A percentile compares a stretch with the other conserved stretches of the same genome.
phyloP scores from a whole-genome alignment of 2,888 invertebrate genomes.

The Schizaphis graminum region DNA sequence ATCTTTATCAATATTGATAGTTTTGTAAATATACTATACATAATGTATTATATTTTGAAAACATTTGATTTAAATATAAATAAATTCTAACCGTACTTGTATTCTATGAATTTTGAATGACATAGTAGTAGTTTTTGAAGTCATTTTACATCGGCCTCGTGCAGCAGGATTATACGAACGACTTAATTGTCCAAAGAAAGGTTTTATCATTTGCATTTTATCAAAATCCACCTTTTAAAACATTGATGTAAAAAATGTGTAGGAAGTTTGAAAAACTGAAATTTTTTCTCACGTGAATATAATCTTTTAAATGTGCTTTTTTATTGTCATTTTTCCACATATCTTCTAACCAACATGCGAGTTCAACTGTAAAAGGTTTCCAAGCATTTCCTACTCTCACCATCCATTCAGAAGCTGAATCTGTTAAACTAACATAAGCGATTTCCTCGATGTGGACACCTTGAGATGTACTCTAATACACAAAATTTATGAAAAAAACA shows the following conservation, averaged over 20 bases:
- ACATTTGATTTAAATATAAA: slow-evolving; percentile 16
- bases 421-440: slow-evolving; percentile 78
- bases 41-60: not conserved
- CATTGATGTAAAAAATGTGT: not conserved
- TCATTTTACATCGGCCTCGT: slow-evolving; percentile 81
- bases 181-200: slow-evolving; percentile 84
- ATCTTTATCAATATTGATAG: not conserved
- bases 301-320: slow-evolving; percentile 83
- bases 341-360: slow-evolving; percentile 87
- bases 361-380: slow-evolving; percentile 82
- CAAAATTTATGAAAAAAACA: slow-evolving; percentile 38
- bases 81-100: slow-evolving; percentile 71
- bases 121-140: slow-evolving; percentile 78
- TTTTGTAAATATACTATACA: not conserved
- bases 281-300: slow-evolving; percentile 74
- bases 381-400: slow-evolving; percentile 84
- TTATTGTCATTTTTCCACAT: slow-evolving; percentile 80
- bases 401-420: slow-evolving; percentile 85
- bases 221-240: slow-evolving; percentile 79
- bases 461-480: slow-evolving; percentile 53
- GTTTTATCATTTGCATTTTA: slow-evolving; percentile 89
- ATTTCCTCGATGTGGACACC: slow-evolving; percentile 73
- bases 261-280: not conserved
- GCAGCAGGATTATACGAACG: slow-evolving; percentile 82
- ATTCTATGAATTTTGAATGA: slow-evolving; percentile 79